A percentile compares a stretch with the other conserved stretches of the same genome.
Evolutionary conservation across 1,140 invertebrate species (phyloP).

Genomic region (Drosophila pseudoobscura): DNA sequence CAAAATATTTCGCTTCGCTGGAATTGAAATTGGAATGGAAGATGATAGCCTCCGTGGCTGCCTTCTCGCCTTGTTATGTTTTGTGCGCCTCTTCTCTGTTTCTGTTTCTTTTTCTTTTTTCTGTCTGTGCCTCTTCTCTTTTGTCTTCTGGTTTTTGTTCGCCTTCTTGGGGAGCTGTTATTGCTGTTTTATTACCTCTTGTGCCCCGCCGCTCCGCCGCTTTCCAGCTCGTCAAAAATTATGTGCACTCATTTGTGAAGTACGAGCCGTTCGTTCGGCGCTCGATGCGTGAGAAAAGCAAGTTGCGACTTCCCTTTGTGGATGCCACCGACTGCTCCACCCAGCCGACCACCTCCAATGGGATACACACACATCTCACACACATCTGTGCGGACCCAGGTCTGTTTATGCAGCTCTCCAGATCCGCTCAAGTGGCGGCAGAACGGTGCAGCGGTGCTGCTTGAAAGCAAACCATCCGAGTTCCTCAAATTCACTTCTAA

Average conservation of each 20-base stretch:
- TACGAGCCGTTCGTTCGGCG: conserved; percentile 42
- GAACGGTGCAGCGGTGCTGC: conserved; percentile 50
- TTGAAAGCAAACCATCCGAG: conserved; percentile 61
- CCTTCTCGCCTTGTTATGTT: conserved; percentile 31
- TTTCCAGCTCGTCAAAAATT: conserved; percentile 55
- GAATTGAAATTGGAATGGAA: conserved; percentile 71
- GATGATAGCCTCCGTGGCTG: conserved; percentile 53
- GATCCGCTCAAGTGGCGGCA: conserved; percentile 27
- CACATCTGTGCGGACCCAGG: not conserved
- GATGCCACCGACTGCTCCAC: conserved; percentile 4
- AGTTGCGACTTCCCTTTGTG: conserved; percentile 34
- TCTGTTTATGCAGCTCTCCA: conserved; percentile 1
- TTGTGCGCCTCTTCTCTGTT: conserved; percentile 37
- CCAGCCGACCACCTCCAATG: conserved; percentile 7
- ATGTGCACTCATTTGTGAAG: conserved; percentile 80
- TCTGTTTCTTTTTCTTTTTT: not conserved
- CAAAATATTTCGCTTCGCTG: conserved; percentile 60
- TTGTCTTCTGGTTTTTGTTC: conserved; percentile 12
- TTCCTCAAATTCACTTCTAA: conserved; percentile 75
- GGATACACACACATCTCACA: conserved; percentile 21
- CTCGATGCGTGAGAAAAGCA: too few relatives aligned
- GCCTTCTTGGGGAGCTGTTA: conserved; percentile 14
- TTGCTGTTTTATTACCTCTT: conserved; percentile 54
- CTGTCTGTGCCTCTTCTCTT: not conserved
- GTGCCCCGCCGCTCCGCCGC: conserved; percentile 7